A percentile compares a stretch with the other conserved stretches of the same genome.
Conservation (phyloP, 2,113 vertebrate species). For the Macrotis lagotis region DNA sequence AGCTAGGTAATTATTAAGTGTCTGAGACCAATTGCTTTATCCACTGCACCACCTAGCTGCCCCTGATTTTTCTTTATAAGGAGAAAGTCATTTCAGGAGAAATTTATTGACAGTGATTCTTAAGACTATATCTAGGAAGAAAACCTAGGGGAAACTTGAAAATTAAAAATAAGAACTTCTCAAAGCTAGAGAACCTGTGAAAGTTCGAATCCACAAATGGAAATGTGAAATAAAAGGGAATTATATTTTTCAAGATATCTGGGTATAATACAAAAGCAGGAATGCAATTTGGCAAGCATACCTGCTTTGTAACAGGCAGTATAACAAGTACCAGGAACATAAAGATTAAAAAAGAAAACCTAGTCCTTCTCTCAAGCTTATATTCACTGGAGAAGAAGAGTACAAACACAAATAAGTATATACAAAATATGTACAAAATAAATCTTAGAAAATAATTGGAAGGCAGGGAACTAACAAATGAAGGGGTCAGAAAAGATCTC, state of each 20-base stretch:
- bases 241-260: neutral
- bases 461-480: neutral
- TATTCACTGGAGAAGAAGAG: neutral
- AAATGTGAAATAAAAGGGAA: neutral
- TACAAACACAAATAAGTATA: neutral
- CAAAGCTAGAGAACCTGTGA: neutral
- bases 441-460: neutral
- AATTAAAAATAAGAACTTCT: neutral
- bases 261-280: neutral
- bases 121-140: conserved; percentile 10
- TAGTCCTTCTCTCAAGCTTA: neutral
- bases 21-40: too few relatives aligned
- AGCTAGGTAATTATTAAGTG: too few relatives aligned
- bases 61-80: neutral
- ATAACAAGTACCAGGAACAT: neutral
- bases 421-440: neutral
- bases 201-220: neutral
- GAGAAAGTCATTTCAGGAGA: neutral
- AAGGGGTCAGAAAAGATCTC: neutral
- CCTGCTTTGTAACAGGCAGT: neutral
- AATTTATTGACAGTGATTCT: neutral
- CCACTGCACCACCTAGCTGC: too few relatives aligned
- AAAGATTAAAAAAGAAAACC: neutral
- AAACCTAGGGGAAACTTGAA: neutral
- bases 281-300: neutral